Evolutionary conservation across 2,797 vertebrate genomes (phyloP).

Genomic region (Pteropus rufus): DNA sequence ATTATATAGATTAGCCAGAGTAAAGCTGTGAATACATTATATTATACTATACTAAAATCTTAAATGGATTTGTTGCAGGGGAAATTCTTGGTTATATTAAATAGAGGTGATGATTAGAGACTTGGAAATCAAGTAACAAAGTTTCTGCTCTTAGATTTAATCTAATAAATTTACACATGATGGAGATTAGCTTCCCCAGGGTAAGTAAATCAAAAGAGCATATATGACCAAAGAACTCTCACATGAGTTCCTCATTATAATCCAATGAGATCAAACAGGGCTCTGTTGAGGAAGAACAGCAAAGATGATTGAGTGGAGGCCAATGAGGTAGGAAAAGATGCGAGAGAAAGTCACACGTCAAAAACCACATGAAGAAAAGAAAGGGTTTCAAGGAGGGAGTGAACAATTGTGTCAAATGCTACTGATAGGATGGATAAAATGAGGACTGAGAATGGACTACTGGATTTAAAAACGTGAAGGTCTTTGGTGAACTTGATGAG

Average conservation of each 20-base stretch:
- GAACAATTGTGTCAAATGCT: not conserved
- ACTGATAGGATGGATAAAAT: not conserved
- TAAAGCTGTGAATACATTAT: not conserved
- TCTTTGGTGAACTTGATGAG: not conserved
- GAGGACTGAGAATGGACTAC: not conserved
- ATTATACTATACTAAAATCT: not conserved
- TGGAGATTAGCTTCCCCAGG: not conserved
- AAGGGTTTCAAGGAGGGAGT: not conserved
- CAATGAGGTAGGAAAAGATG: not conserved
- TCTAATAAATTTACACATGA: not conserved
- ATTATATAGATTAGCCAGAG: not conserved
- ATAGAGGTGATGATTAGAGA: not conserved
- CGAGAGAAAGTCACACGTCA: not conserved
- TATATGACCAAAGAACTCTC: not conserved
- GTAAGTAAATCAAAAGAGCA: not conserved
- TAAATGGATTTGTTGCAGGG: not conserved
- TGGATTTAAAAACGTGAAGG: not conserved
- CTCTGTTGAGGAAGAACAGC: not conserved
- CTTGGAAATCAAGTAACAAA: not conserved
- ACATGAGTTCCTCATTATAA: not conserved
- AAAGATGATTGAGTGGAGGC: not conserved
- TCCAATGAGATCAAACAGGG: not conserved
- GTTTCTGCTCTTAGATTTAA: not conserved
- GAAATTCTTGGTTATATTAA: not conserved
- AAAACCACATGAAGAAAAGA: not conserved